These are phyloP conservation scores for Pandion haliaetus DNA, from an alignment of 2,113 vertebrate species.

Conservation along the genomic window DNA sequence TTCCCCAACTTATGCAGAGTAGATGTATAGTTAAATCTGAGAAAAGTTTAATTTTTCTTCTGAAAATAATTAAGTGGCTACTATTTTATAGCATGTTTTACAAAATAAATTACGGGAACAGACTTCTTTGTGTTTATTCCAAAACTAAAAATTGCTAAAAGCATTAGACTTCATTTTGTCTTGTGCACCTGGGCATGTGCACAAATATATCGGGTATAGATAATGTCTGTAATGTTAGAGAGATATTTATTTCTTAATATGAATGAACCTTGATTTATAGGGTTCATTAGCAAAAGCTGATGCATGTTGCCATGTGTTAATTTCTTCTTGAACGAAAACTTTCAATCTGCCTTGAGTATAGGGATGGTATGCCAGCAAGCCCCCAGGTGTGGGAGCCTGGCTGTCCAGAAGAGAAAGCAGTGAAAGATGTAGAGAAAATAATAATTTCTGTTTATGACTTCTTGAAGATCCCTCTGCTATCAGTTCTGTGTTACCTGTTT, in stretches of 20 bases:
- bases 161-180: neutral
- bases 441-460: neutral
- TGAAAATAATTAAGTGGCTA: neutral
- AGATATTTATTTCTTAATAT: neutral
- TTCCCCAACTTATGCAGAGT: neutral
- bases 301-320: rapidly evolving
- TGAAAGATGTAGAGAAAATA: neutral
- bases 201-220: neutral
- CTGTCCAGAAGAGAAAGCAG: neutral
- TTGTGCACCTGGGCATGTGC: neutral
- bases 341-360: neutral
- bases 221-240: neutral
- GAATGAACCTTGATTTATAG: neutral
- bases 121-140: neutral
- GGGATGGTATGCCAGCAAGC: neutral
- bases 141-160: neutral
- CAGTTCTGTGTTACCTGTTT: neutral
- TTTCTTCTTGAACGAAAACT: neutral
- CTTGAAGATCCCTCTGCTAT: neutral
- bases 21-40: neutral
- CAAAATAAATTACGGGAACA: neutral
- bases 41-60: neutral
- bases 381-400: neutral
- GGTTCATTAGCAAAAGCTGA: neutral
- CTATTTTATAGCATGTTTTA: neutral